phyloP scores from a whole-genome alignment of 2,888 invertebrate genomes.

The Desoria tigrina region DNA sequence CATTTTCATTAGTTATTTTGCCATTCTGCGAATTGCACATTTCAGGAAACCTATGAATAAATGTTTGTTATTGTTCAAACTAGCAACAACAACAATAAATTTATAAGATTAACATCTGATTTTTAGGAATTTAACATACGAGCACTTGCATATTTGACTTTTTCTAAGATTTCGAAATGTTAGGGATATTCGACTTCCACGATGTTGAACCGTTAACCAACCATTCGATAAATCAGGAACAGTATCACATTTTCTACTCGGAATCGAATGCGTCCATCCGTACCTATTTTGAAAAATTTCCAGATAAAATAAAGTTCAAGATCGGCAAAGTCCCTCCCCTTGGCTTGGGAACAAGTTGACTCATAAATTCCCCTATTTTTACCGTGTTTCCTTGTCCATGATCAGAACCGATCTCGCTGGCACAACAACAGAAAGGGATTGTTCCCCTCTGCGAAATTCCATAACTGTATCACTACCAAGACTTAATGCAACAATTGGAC shows the following conservation, averaged over 20 bases:
- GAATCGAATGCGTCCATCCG: conserved; percentile 76
- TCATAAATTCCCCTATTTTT: too few species aligned
- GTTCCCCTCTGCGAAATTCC: conserved; percentile 76
- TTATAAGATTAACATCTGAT: neutral
- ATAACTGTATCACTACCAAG: conserved; percentile 79
- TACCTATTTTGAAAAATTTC: conserved; percentile 60
- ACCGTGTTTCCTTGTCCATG: conserved; percentile 77
- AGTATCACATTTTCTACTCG: conserved; percentile 47
- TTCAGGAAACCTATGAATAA: conserved; percentile 59
- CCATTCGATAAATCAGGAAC: conserved; percentile 54
- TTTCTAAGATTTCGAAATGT: conserved; percentile 73
- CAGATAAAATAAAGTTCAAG: neutral
- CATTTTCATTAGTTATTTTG: conserved; percentile 60
- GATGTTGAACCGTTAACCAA: conserved; percentile 62
- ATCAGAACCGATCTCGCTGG: conserved; percentile 73
- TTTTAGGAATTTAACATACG: conserved; percentile 28
- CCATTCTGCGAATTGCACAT: conserved; percentile 68
- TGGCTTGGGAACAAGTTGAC: too few species aligned
- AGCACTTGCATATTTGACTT: conserved; percentile 66
- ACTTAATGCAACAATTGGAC: conserved; percentile 83
- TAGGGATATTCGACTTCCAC: conserved; percentile 73
- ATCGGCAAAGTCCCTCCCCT: too few species aligned
- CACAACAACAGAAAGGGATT: conserved; percentile 66
- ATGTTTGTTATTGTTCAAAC: too few species aligned
- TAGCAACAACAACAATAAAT: neutral